phyloP scores from a whole-genome alignment of 1,140 invertebrate species.

The Macrotrachela quadricornifera region DNA sequence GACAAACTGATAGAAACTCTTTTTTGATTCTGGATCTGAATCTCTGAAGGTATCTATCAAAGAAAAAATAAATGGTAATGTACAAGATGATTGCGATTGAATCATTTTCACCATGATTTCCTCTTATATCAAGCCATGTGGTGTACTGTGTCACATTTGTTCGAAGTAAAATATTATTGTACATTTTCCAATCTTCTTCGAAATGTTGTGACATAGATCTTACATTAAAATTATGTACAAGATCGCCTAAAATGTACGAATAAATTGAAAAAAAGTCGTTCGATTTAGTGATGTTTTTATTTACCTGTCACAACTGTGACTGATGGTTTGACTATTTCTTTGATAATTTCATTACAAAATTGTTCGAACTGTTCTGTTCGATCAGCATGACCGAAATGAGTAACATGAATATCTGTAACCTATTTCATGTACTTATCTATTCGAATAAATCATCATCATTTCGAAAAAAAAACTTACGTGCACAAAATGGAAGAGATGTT shows the following conservation, averaged over 20 bases:
- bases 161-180: conserved; percentile 46
- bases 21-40: conserved; percentile 39
- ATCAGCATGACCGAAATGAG: conserved; percentile 51
- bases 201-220: conserved; percentile 50
- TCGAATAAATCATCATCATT: too few species aligned
- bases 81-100: background rate
- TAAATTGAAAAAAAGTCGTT: too few species aligned
- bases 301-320: conserved; percentile 49
- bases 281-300: too few species aligned
- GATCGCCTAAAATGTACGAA: conserved; percentile 40
- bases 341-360: conserved; percentile 54
- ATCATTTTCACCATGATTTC: conserved; percentile 60
- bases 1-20: conserved; percentile 46
- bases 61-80: conserved; percentile 10
- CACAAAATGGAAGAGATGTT: too few species aligned
- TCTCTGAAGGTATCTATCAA: conserved; percentile 73
- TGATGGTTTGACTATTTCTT: conserved; percentile 45
- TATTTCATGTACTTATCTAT: too few species aligned
- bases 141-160: conserved; percentile 41
- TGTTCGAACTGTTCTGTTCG: conserved; percentile 52
- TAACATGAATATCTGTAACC: conserved; percentile 70
- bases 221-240: conserved; percentile 49
- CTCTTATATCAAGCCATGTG: conserved; percentile 67
- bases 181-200: conserved; percentile 59
- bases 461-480: too few species aligned